Evolutionary conservation across 1,140 invertebrate genomes (phyloP), one percentile per base, ranked within the genome.

Genomic region (Papilio dardanus): DNA sequence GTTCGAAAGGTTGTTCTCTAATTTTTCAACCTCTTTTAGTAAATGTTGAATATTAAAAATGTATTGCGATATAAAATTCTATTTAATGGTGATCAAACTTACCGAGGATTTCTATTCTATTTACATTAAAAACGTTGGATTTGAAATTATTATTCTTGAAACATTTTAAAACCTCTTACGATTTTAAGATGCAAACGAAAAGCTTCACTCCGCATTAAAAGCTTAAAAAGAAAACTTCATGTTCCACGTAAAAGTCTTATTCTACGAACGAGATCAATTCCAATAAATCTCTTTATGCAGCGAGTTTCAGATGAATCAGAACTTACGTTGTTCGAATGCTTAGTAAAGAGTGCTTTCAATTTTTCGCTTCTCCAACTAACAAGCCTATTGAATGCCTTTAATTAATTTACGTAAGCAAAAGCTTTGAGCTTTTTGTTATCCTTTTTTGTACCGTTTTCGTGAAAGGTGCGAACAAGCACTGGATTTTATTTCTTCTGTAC

Each of bases 201-300:
- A 50, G 21, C 46, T 50, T 50, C 21, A 7, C 10, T 54, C 50
- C 50, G 50, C 50, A 54, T 54, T 54, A 24, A 62, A 62, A 46
- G 42, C 16, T 46, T 46, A 46, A 46, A 46, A 46, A n/a, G 16
- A 46, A 46, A 46, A 62, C 10, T 62, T 24, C 21, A 54, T 21
- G 54, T 62, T 62, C 54, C 24, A 62, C 54, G 24, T 28, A 12
- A 14, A 62, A 62, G 12, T 62, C 54, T 28, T 62, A 62, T 62
- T 62, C 54, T 62, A 28, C 54, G 54, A 62, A 62, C 54, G 54
- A 62, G 54, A 62, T 62, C 24, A 62, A 28, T 62, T 62, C 54
- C 24, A 62, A 62, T 62, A 62, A 62, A 62, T 62, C 54, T 62
- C 54, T 54, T 62, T 62, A 62, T 62, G 54, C 54, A 62, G 54